Base-by-base conservation (phyloP, 2,113 vertebrate genomes). In the Gymnarchus niloticus region DNA sequence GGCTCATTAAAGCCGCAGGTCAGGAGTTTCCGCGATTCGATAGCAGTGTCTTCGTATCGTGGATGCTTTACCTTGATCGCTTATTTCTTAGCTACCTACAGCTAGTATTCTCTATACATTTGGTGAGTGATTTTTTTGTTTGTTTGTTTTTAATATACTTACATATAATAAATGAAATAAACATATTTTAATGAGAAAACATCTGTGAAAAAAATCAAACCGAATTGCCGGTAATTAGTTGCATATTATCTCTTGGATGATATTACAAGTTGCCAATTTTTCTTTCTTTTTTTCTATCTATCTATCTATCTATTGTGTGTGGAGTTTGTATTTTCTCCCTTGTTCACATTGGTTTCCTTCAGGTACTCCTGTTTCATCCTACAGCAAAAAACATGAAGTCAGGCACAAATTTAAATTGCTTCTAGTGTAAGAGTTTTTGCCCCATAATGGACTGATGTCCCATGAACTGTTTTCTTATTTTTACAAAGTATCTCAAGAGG, bases 41-140 rank as follows among this genome's bases (percentile, higher is more conserved):
- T 92, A 93, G 92, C 93, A 83, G 3, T 80, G 37, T 12, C 17
- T 6, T 1, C 49, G 86, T 88, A 89, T 91, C 93, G 89, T 44
- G 3, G 28, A 41, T 33, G 85, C 44, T 51, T 54, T 69, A 52
- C 81, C 52, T 86, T 83, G 49, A 56, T 84, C 37, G 65, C 80
- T 52, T 56, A 51, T 57, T 81, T 65, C 57, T n/a, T 65, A 14
- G 56, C 48, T 81, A 2, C 37, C 41, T 17, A 41, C 33, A 73
- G 12, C 52, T 17, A n/a, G n/a, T n/a, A n/a, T n/a, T n/a, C n/a
- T n/a, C n/a, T n/a, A n/a, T n/a, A n/a, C n/a, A n/a, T n/a, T n/a
- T n/a, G n/a, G n/a, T n/a, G n/a, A n/a, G n/a, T n/a, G n/a, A n/a
- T n/a, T n/a, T n/a, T n/a, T n/a, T n/a, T n/a, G n/a, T n/a, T n/a